Conservation (phyloP, 2,888 invertebrate genomes). For the Latrodectus hesperus region DNA sequence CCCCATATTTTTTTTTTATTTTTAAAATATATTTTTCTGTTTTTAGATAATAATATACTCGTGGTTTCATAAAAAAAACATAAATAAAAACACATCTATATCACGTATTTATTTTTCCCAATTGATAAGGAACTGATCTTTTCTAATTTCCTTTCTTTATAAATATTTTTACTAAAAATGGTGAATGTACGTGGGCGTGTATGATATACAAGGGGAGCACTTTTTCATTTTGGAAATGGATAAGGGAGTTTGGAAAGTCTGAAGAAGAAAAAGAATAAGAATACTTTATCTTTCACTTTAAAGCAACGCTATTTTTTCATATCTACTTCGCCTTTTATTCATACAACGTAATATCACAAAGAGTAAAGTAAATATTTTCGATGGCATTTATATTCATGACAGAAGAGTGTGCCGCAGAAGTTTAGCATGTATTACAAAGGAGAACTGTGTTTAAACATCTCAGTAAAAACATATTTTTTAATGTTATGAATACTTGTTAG, state of each 20-base stretch:
- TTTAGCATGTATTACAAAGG: too few species aligned
- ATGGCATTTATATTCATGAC: too few species aligned
- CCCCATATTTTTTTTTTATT: background rate
- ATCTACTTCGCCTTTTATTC: too few species aligned
- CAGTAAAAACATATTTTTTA: too few species aligned
- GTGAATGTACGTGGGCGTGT: slow-evolving; percentile 6
- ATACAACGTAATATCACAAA: too few species aligned
- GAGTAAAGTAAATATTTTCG: too few species aligned
- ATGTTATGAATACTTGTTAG: too few species aligned
- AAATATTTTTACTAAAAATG: slow-evolving; percentile 14
- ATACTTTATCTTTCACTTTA: background rate
- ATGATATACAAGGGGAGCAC: background rate
- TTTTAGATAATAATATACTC: slow-evolving; percentile 24
- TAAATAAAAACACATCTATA: slow-evolving; percentile 1
- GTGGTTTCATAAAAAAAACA: background rate
- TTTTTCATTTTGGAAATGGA: slow-evolving; percentile 38
- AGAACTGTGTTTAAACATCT: too few species aligned
- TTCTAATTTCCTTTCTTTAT: slow-evolving; percentile 45
- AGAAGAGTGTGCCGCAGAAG: too few species aligned
- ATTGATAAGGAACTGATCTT: background rate
- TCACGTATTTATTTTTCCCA: slow-evolving; percentile 34
- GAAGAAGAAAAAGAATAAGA: slow-evolving; percentile 5
- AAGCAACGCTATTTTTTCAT: background rate
- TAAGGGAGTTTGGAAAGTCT: background rate
- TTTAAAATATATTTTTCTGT: slow-evolving; percentile 20